Evolutionary conservation across 1,140 invertebrate genomes (phyloP), one percentile per base, ranked within the genome.

Genomic region (Carcinoscorpius rotundicauda): DNA sequence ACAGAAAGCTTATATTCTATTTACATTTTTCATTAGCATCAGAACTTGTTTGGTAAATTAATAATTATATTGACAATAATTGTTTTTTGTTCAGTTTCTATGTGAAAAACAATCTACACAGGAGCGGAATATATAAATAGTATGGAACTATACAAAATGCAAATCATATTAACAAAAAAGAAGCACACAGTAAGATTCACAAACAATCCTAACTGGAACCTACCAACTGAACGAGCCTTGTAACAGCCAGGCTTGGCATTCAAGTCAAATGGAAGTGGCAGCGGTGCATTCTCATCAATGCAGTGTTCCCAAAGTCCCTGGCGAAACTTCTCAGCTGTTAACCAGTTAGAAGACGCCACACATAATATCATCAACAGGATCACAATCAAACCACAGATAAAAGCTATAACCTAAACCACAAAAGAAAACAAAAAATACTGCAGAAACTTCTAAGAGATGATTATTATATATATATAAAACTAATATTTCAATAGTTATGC

Each of bases 241-340:
- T 89, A 89, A 78, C 91, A 93, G 29, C 88, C 90, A 48, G 72
- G 70, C 55, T 85, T 83, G 49, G 71, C 69, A 68, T 83, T 82
- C 68, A 91, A 83, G 72, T 91, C 88, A 75, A 93, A 93, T 55
- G 91, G 91, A 66, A 93, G 78, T 4, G 91, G 91, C 55, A 84
- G 83, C 8, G 83, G 83, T 8, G 89, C 87, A 67, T 84, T 82
- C 58, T 87, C 83, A 72, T 87, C 87, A 64, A 93, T 87, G 76
- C 94, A 97, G 76, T 94, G 91, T 72, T 87, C 83, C 81, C 95
- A 97, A 1, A 96, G 81, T 4, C 93, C 94, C 79, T 96, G 91
- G 61, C 91, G 81, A 87, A 88, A 95, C 65, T 89, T 91, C 61
- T 76, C 73, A 55, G 85, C 84, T 61, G 91, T 85, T 84, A 95